Base-by-base conservation (phyloP, 2,888 invertebrate genomes). In the Tanytarsus gracilentus region DNA sequence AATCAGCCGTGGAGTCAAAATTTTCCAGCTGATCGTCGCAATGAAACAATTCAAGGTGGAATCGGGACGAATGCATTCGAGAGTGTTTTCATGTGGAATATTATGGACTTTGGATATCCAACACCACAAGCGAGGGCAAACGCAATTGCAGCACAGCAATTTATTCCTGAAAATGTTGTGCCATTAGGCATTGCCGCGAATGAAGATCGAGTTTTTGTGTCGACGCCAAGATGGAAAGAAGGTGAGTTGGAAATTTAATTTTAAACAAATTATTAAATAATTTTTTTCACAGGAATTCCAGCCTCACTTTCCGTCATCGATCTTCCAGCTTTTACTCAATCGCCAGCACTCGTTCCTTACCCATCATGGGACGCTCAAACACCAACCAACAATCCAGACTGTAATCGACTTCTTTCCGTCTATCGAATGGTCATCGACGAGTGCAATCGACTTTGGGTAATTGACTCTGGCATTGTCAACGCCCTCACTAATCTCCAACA, bases 381-480 rank as follows among this genome's bases (percentile, higher is more conserved):
- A 3, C 68, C 70, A 64, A 69, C 71, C 0, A 66, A 69, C 16
- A 68, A 67, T 50, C 69, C 71, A 0, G 77, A 81, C 61, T 89
- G 89, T 67, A 76, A 78, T 2, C 82, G 84, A 33, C 70, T 89
- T 33, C 85, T 84, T 0, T 89, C 88, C 1, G 88, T 88, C 1
- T 89, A 88, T 68, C 78, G 90, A 23, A 76, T 88, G 49, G 80
- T 80, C 66, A 81, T 83, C 0, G 90, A 90, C 69, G 75, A 78
- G 1, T 90, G 90, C 65, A 82, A 84, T 51, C 79, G 88, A 36
- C 74, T 90, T 4, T 90, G 89, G 89, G 79, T 88, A 0, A 73
- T 90, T 62, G 89, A 90, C 71, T 86, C 88, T 0, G 90, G 90
- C 0, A 83, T 85, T 68, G 80, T 85, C 3, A 80, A 88, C 66